These are phyloP conservation scores for Todus mexicanus DNA, from an alignment of 2,797 vertebrate species.

Conservation along the genomic window DNA sequence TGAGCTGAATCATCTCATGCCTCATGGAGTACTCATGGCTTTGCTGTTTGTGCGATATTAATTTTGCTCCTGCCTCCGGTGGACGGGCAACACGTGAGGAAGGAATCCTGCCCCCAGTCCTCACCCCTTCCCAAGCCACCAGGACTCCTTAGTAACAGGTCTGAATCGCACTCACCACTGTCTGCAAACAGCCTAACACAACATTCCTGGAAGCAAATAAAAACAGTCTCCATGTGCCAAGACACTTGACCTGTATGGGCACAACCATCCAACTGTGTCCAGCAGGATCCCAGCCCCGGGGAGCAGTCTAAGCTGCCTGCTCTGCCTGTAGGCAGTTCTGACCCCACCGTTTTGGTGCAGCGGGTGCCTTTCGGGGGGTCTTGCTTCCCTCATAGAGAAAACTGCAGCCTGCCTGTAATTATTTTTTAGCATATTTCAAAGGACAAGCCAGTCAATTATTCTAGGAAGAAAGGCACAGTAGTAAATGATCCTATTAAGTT, in stretches of 20 bases:
- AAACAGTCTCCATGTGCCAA: not conserved
- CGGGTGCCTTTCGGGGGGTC: not conserved
- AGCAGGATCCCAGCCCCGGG: not conserved
- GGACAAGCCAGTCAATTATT: not conserved
- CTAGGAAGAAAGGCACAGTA: not conserved
- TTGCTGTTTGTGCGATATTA: not conserved
- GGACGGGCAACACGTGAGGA: accelerated
- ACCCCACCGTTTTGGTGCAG: not conserved
- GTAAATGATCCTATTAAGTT: not conserved
- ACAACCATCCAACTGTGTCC: not conserved
- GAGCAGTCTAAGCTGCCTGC: not conserved
- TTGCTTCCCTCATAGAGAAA: not conserved
- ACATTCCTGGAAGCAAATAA: not conserved
- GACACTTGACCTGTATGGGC: accelerated
- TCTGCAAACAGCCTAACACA: not conserved
- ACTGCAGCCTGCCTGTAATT: not conserved
- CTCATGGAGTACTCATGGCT: not conserved
- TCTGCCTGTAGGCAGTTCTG: not conserved
- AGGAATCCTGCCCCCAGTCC: not conserved
- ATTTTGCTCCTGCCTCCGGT: not conserved
- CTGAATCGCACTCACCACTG: accelerated
- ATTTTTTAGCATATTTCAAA: not conserved
- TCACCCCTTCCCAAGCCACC: not conserved
- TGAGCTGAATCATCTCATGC: not conserved
- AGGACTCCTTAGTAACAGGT: not conserved